Percentiles rank a stretch among this genome's conserved stretches.
Evolutionary conservation across 2,888 invertebrate genomes (phyloP).

Genomic region (Synanthedon tipuliformis): DNA sequence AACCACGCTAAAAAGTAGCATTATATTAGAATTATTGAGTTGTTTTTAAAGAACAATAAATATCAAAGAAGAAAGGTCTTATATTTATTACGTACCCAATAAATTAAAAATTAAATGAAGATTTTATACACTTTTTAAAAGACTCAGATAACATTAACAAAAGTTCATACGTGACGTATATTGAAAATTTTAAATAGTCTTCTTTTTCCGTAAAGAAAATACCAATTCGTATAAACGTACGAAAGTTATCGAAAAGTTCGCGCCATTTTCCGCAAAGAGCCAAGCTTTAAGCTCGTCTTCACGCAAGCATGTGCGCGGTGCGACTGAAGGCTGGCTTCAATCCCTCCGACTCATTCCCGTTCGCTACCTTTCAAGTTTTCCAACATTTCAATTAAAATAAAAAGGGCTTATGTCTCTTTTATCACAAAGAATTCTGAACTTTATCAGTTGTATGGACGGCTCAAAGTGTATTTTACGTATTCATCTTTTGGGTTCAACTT

Average conservation of each 20-base stretch:
- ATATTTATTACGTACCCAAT: too few relatives aligned
- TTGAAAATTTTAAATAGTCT: too few relatives aligned
- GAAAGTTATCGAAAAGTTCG: constrained; percentile 55
- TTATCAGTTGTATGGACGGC: neutral
- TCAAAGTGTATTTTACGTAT: neutral
- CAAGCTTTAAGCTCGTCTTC: constrained; percentile 29
- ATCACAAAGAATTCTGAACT: neutral
- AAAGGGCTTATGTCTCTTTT: neutral
- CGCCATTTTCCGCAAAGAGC: constrained; percentile 35
- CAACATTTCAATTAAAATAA: constrained; percentile 7
- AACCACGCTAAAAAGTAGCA: too few relatives aligned
- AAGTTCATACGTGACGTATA: neutral
- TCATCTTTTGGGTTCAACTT: constrained; percentile 1
- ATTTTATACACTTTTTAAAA: too few relatives aligned
- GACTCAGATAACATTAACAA: too few relatives aligned
- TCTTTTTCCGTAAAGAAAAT: neutral
- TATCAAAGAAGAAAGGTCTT: too few relatives aligned
- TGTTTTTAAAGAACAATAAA: too few relatives aligned
- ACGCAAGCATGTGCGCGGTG: constrained; percentile 53
- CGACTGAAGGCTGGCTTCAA: constrained; percentile 53
- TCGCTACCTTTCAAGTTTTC: constrained; percentile 62
- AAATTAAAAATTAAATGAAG: too few relatives aligned
- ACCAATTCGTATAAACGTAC: constrained; percentile 27
- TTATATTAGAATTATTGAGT: too few relatives aligned
- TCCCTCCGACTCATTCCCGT: constrained; percentile 49